Evolutionary conservation across 2,797 vertebrate species (phyloP).

Genomic region (Ctenosaura bakeri): DNA sequence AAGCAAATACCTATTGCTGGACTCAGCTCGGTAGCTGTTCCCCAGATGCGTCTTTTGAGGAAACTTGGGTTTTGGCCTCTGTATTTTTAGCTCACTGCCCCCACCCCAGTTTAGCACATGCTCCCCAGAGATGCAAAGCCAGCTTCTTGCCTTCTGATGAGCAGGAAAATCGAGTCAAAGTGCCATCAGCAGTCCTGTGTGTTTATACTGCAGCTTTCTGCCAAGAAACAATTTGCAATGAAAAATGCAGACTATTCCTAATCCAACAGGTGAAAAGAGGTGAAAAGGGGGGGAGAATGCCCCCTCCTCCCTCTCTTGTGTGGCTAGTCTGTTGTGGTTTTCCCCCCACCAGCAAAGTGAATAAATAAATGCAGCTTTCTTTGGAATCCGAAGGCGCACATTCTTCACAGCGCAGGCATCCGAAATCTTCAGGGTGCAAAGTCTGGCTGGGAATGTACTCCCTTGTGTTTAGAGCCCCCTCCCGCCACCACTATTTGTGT

Average conservation of each 20-base stretch:
- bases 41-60: constrained; percentile 37
- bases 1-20: constrained; percentile 48
- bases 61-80: constrained; percentile 47
- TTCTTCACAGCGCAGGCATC: background rate
- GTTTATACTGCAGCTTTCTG: constrained; percentile 28
- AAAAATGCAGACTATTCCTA: constrained; percentile 51
- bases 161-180: constrained; percentile 38
- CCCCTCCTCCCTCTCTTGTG: background rate
- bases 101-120: background rate
- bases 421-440: constrained; percentile 7
- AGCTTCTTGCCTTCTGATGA: constrained; percentile 36
- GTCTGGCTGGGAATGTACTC: background rate
- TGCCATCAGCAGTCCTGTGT: constrained; percentile 26
- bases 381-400: constrained; percentile 17
- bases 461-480: background rate
- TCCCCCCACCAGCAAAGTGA: no score
- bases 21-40: constrained; percentile 24
- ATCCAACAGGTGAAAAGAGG: constrained; percentile 35
- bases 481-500: background rate
- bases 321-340: background rate
- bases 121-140: constrained; percentile 16
- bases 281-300: background rate
- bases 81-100: constrained; percentile 19
- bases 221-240: constrained; percentile 59
- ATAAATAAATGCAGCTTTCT: background rate